These are phyloP conservation scores for Drosophila subquinaria DNA, from an alignment of 2,888 invertebrate species.

Conservation along the genomic window DNA sequence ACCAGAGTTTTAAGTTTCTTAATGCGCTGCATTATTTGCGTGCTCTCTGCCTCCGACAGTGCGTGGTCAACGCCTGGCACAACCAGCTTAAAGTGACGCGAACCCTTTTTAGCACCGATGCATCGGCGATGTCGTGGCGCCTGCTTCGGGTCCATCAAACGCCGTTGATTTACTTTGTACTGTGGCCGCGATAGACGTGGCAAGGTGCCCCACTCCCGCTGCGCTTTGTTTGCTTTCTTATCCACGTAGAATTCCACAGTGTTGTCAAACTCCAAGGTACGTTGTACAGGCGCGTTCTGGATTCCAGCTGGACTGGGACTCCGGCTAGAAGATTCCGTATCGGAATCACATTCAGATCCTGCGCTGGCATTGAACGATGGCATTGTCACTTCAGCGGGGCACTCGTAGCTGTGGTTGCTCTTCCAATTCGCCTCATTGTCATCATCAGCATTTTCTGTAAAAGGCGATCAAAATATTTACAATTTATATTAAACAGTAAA, in stretches of 20 bases:
- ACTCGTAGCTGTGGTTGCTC: constrained; percentile 27
- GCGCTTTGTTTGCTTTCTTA: constrained; percentile 87
- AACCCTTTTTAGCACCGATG: not conserved
- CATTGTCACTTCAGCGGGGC: not conserved
- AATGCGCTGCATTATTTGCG: constrained; percentile 86
- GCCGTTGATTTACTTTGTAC: constrained; percentile 81
- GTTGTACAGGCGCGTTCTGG: not conserved
- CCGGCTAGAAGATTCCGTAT: not conserved
- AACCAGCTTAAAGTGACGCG: constrained; percentile 9
- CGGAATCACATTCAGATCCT: not conserved
- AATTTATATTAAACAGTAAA: not conserved
- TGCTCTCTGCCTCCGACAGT: constrained; percentile 86
- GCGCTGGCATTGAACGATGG: not conserved
- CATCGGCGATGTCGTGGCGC: not conserved
- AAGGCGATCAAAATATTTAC: not conserved
- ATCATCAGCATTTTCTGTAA: not conserved
- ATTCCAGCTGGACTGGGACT: not conserved
- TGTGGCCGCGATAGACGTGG: constrained; percentile 88
- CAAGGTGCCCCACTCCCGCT: constrained; percentile 88
- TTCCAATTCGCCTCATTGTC: constrained; percentile 20
- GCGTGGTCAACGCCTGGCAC: not conserved
- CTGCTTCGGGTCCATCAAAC: constrained; percentile 16
- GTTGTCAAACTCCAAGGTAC: constrained; percentile 73
- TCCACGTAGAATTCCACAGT: constrained; percentile 88
- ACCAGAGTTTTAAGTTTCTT: constrained; percentile 24